Evolutionary conservation across 2,797 vertebrate species (phyloP), one percentile per base, ranked within the genome.

Genomic region (Steatocranus sp.): DNA sequence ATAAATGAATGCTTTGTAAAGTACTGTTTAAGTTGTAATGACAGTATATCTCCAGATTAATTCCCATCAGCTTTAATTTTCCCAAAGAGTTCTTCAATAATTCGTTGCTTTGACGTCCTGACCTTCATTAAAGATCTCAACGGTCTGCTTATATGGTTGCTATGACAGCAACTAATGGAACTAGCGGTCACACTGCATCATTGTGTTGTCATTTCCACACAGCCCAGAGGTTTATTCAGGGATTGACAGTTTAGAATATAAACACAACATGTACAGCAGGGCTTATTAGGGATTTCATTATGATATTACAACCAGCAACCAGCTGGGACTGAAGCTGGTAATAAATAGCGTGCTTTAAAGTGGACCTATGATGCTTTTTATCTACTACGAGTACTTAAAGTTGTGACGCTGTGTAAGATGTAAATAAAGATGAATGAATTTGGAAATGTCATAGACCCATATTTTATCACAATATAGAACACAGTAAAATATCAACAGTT

Each of bases 1-100:
- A 80, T 48, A 56, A 90, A 82, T 81, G 83, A 76, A 74, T 80
- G 41, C 2, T 43, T 83, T 79, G 83, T 11, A 80, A 89, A 85
- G 70, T 78, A 38, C 43, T 79, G 81, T 78, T 82, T 81, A 66
- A 83, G 83, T 84, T 90, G 63, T 81, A 83, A 88, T 84, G 46
- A 88, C 86, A 89, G 23, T 51, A 61, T 80, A 82, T 86, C 49
- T 63, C 12, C 9, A 73, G 74, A 75, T 75, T 14, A 81, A 68
- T 74, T 61, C 11, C 32, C 17, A 32, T 78, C 43, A n/a, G 25
- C 8, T 75, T 86, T 54, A 8, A 12, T 48, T 30, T 73, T 73
- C 17, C 4, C 43, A 73, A 32, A 73, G 11, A 48, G 11, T n/a
- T 49, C 41, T 32, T 73, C 43, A 32, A 18, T 73, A 48, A 27